Base-by-base conservation (phyloP, 64 coral and sea anemone species). In the Orbicella faveolata region DNA sequence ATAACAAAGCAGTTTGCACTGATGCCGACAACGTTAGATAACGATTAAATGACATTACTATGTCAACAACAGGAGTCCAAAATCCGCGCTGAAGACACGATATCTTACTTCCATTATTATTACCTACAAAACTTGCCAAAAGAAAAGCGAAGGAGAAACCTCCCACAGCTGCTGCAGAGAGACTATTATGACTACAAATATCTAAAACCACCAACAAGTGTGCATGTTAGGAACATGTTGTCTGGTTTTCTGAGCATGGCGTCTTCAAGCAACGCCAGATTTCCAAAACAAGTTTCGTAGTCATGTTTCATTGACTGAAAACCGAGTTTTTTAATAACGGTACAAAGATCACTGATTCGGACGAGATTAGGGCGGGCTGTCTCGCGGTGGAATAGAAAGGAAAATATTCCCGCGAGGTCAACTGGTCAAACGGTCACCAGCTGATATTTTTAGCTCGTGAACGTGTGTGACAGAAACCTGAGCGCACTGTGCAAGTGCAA, bases 41-140 rank as follows among this genome's bases (percentile, higher is more conserved):
- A 61, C 16, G 33, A 83, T 36, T 44, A 20, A 48, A 41, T 84
- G 64, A 85, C 82, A 52, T 72, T 26, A 25, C 7, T 64, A 30
- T 63, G 34, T 82, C 82, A 85, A 21, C 34, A 52, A 17, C 82
- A 72, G 72, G 82, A 16, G 82, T 85, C 82, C 82, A 85, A 72
- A 85, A 83, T 14, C 63, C 36, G 18, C 55, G 61, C 79, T 5
- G 13, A 30, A 33, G 25, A 18, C 79, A 64, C 79, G 59, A 26
- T 64, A 82, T 39, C 33, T 14, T 19, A 16, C 16, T 48, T 48
- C 44, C 44, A 48, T 4, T 16, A 62, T 4, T 16, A 62, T 80
- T n/a, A 80, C 34, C 30, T 82, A 14, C 30, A 19, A 36, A 37
- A 3, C 14, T 3, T 20, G 74, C 74, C 19, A 76, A 76, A 74